Conservation (phyloP, 2,888 invertebrate species). For the Cerastis leucographa region DNA sequence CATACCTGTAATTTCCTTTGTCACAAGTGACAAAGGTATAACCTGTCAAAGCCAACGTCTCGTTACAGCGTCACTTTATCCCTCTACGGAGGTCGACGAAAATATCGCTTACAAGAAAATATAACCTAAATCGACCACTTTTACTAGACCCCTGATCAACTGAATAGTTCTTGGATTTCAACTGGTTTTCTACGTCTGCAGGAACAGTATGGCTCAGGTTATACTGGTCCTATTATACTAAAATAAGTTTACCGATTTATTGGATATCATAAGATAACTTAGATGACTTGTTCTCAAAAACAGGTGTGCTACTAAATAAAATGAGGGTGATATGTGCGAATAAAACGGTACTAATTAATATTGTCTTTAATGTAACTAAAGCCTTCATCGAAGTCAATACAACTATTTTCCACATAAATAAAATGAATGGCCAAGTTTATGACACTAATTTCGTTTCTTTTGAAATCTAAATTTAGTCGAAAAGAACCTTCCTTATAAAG, state of each 20-base stretch:
- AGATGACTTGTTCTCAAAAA: conserved; percentile 40
- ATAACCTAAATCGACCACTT: conserved; percentile 76
- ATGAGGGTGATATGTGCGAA: conserved; percentile 9
- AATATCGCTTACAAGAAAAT: conserved; percentile 85
- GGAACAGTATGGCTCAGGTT: conserved; percentile 56
- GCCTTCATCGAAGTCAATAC: neutral
- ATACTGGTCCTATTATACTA: conserved; percentile 77
- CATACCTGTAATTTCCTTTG: conserved; percentile 73
- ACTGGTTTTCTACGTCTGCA: conserved; percentile 28
- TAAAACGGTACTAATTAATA: neutral
- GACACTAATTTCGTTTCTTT: neutral
- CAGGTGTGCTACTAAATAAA: conserved; percentile 55
- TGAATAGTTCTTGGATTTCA: conserved; percentile 42
- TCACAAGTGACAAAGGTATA: conserved; percentile 81
- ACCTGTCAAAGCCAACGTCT: conserved; percentile 83
- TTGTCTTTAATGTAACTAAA: neutral
- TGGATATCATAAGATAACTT: conserved; percentile 54
- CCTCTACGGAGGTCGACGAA: conserved; percentile 73
- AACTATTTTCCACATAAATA: too few relatives aligned
- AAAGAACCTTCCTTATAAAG: neutral
- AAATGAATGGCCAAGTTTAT: too few relatives aligned
- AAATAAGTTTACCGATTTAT: conserved; percentile 67
- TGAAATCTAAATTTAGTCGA: neutral
- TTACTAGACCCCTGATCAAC: conserved; percentile 69
- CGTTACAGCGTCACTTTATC: conserved; percentile 80